Evolutionary conservation across 2,888 invertebrate species (phyloP).

Genomic region (Drosophila stalkeri): DNA sequence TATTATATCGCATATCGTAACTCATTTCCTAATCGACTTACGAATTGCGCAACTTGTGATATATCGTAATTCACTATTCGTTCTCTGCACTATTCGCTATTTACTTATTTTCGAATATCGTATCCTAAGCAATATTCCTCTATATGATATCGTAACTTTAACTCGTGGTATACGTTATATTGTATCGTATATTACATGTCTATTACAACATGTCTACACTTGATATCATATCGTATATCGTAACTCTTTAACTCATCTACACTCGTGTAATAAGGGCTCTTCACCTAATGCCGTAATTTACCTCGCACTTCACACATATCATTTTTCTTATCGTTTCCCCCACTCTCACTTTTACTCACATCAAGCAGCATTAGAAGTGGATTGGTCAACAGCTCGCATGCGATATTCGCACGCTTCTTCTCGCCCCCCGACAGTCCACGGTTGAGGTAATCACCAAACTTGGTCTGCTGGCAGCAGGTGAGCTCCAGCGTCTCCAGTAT

Average conservation of each 20-base stretch:
- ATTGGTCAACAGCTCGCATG: slow-evolving; percentile 92
- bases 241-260: neutral
- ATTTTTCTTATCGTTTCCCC: neutral
- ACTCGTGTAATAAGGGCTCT: neutral
- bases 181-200: neutral
- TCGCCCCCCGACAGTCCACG: slow-evolving; percentile 93
- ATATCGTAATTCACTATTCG: too few species aligned
- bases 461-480: slow-evolving; percentile 90
- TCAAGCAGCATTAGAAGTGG: slow-evolving; percentile 92
- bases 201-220: too few species aligned
- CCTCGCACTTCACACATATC: neutral
- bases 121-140: neutral
- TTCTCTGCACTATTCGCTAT: neutral
- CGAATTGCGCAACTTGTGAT: too few species aligned
- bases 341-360: slow-evolving; percentile 86
- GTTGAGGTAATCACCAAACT: slow-evolving; percentile 91
- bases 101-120: neutral
- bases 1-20: neutral
- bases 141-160: neutral
- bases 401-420: slow-evolving; percentile 93
- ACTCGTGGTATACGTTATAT: neutral
- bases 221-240: neutral
- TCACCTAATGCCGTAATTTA: neutral
- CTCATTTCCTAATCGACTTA: neutral
- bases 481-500: slow-evolving; percentile 91